phyloP scores from a whole-genome alignment of 2,113 vertebrate species.

The Otocyon megalotis region DNA sequence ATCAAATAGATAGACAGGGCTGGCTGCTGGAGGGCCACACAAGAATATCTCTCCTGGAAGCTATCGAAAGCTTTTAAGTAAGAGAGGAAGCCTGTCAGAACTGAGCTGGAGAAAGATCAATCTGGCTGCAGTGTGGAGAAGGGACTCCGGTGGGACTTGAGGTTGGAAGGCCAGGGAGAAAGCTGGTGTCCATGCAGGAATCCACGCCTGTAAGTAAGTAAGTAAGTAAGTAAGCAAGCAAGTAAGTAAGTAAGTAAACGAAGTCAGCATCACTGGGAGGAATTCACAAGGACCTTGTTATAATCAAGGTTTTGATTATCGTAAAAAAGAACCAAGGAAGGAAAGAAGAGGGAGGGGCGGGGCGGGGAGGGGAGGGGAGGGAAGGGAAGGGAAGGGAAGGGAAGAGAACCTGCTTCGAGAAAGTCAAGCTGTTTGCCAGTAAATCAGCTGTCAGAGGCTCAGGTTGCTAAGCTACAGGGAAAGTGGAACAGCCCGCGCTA shows the following conservation, averaged over 20 bases:
- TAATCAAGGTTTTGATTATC: not conserved
- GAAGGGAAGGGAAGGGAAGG: not conserved
- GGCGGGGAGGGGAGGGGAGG: not conserved
- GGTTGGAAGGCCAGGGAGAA: not conserved
- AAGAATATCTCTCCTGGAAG: not conserved
- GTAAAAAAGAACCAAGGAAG: not conserved
- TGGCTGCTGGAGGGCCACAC: not conserved
- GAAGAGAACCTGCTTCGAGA: constrained; percentile 49
- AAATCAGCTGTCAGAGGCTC: constrained; percentile 54
- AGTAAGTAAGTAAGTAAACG: not conserved
- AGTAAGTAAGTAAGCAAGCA: not conserved
- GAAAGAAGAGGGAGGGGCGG: no score
- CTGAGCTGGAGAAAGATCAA: not conserved
- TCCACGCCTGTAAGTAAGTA: not conserved
- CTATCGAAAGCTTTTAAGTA: not conserved
- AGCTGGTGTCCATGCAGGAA: not conserved
- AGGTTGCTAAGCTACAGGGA: constrained; percentile 70
- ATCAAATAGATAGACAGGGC: not conserved
- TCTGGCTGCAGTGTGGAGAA: not conserved
- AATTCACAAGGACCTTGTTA: not conserved
- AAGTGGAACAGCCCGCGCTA: constrained; percentile 61
- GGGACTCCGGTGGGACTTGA: not conserved
- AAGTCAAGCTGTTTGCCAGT: constrained; percentile 54
- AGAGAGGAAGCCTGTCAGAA: not conserved
- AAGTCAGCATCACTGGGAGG: not conserved